These are phyloP conservation scores for Lynx canadensis DNA, from an alignment of 2,113 vertebrate species.

Conservation along the genomic window DNA sequence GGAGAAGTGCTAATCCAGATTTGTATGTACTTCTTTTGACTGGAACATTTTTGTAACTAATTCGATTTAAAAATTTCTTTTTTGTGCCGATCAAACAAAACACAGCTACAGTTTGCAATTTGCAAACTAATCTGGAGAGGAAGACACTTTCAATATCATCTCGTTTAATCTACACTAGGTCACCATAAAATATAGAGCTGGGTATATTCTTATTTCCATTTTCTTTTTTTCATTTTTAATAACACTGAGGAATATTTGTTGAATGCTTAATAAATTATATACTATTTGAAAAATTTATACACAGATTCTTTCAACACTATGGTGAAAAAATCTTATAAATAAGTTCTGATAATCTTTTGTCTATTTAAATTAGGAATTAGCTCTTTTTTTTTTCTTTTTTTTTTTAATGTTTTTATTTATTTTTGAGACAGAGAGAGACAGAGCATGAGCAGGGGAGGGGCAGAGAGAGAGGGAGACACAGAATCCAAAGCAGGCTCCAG, in stretches of 20 bases:
- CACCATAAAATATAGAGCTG: neutral
- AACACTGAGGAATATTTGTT: slow-evolving; percentile 29
- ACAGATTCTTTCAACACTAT: neutral
- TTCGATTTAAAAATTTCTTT: slow-evolving; percentile 12
- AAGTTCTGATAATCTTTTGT: slow-evolving; percentile 27
- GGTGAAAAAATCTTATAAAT: slow-evolving; percentile 25
- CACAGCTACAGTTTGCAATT: neutral
- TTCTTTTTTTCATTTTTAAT: slow-evolving; percentile 19
- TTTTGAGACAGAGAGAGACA: too few species aligned
- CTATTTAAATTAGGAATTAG: slow-evolving; percentile 21
- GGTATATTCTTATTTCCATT: neutral
- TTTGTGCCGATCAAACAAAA: neutral
- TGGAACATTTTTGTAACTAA: neutral
- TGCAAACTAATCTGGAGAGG: neutral
- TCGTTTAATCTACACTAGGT: slow-evolving; percentile 1
- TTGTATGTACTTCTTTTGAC: slow-evolving; percentile 16
- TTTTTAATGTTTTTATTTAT: too few species aligned
- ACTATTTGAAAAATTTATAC: slow-evolving; percentile 5
- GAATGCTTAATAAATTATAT: neutral
- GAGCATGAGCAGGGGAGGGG: too few species aligned
- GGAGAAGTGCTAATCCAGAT: neutral
- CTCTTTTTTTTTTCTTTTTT: neutral
- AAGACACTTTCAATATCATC: neutral
- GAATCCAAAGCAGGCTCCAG: too few species aligned
- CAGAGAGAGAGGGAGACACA: too few species aligned